Evolutionary conservation across 1,140 invertebrate genomes (phyloP).

Genomic region (Leptinotarsa lineolata): DNA sequence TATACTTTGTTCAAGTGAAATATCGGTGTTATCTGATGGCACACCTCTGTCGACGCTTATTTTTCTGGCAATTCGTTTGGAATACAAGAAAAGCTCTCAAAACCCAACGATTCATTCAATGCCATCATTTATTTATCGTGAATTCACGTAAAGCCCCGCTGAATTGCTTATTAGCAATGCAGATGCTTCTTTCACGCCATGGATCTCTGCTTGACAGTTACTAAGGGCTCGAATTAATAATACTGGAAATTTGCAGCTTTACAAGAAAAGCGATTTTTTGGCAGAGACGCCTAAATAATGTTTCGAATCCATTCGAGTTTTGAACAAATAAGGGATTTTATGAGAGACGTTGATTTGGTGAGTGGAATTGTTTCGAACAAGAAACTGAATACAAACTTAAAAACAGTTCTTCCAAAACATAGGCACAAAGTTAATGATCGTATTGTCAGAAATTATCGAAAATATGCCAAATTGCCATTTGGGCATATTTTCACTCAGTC

Average conservation of each 20-base stretch:
- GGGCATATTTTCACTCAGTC: too few relatives aligned
- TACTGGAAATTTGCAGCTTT: conserved; percentile 28
- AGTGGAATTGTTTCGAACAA: too few relatives aligned
- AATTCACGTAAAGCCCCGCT: conserved; percentile 39
- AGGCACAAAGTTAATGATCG: too few relatives aligned
- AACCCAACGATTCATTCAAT: conserved; percentile 39
- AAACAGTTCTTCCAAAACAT: too few relatives aligned
- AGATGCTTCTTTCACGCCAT: conserved; percentile 37
- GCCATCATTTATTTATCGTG: conserved; percentile 43
- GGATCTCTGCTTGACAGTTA: conserved; percentile 38
- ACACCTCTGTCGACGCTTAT: not conserved
- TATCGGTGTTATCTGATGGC: too few relatives aligned
- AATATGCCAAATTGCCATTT: too few relatives aligned
- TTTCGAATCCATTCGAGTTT: not conserved
- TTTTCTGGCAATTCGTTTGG: conserved; percentile 26
- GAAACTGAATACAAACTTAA: too few relatives aligned
- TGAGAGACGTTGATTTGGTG: too few relatives aligned
- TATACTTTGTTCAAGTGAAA: too few relatives aligned
- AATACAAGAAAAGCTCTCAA: conserved; percentile 24
- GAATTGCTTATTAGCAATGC: conserved; percentile 47
- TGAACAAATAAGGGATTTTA: too few relatives aligned
- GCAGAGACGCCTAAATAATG: not conserved
- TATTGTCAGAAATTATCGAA: too few relatives aligned
- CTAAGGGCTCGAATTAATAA: conserved; percentile 42
- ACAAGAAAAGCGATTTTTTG: conserved; percentile 2